phyloP scores from a whole-genome alignment of 1,140 invertebrate species.

The Armadillidium nasatum region DNA sequence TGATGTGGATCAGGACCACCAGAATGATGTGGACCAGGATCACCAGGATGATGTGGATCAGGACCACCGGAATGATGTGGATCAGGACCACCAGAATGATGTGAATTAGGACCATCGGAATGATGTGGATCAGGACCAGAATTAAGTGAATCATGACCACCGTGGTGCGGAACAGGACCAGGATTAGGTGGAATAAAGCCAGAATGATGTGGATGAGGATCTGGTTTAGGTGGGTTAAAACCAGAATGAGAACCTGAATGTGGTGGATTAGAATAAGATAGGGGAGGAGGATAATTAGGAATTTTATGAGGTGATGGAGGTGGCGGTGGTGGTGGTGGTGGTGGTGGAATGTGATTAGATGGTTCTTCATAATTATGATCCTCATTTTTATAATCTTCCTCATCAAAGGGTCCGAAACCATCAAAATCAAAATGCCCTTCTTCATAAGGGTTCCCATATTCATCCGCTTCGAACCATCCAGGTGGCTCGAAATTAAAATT shows the following conservation, averaged over 20 bases:
- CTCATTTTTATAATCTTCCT: not conserved
- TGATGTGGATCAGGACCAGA: not conserved
- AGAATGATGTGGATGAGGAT: not conserved
- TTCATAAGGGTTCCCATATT: not conserved
- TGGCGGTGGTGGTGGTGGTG: not conserved
- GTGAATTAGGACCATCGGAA: not conserved
- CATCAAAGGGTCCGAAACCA: not conserved
- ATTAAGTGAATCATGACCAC: not conserved
- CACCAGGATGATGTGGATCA: not conserved
- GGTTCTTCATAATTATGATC: not conserved
- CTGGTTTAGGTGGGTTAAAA: not conserved
- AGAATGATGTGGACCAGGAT: not conserved
- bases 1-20: not conserved
- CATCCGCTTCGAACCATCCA: not conserved
- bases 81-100: not conserved
- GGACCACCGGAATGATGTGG: not conserved
- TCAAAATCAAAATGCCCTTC: conserved; percentile 1
- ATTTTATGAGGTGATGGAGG: not conserved
- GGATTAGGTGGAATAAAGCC: not conserved
- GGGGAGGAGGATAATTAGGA: not conserved
- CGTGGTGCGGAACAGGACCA: too few relatives aligned
- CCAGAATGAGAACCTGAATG: not conserved
- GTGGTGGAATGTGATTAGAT: not conserved
- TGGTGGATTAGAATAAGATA: not conserved
- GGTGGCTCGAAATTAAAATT: not conserved